Evolutionary conservation across 2,888 invertebrate species (phyloP).

Genomic region (Drepanosiphum platanoidis): DNA sequence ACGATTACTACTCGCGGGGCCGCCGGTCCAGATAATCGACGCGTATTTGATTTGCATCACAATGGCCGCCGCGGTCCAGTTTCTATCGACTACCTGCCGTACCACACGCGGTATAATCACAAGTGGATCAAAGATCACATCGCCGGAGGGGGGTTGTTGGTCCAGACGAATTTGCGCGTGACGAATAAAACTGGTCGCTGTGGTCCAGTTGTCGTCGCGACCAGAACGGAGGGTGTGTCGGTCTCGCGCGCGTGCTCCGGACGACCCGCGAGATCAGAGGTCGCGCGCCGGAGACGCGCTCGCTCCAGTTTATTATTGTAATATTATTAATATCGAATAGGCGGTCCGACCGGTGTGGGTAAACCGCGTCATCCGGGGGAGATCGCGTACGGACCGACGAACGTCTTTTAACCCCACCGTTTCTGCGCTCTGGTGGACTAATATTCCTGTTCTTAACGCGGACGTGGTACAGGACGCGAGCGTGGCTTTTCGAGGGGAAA

Average conservation of each 20-base stretch:
- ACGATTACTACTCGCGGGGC: background rate
- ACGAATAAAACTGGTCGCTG: background rate
- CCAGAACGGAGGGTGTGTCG: background rate
- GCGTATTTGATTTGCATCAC: too few relatives aligned
- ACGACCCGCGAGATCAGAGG: conserved; percentile 55
- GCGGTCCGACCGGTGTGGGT: background rate
- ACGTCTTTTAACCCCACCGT: too few relatives aligned
- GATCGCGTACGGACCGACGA: too few relatives aligned
- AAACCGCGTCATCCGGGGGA: background rate
- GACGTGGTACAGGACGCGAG: too few relatives aligned
- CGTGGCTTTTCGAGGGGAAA: too few relatives aligned
- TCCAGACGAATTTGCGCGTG: conserved; percentile 1
- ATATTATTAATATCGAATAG: too few relatives aligned
- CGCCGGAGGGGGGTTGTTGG: background rate
- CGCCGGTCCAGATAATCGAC: background rate
- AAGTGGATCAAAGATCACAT: conserved; percentile 20
- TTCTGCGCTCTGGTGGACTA: too few relatives aligned
- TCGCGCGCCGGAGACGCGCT: conserved; percentile 17
- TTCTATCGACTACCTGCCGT: too few relatives aligned
- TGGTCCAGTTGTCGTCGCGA: conserved; percentile 39
- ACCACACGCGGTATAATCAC: background rate
- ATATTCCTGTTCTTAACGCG: too few relatives aligned
- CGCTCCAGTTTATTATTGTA: conserved; percentile 53
- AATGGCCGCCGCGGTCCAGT: too few relatives aligned
- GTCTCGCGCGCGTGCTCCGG: conserved; percentile 28